Evolutionary conservation across 2,888 invertebrate genomes (phyloP).

Genomic region (Eueremaeus valkanovi): DNA sequence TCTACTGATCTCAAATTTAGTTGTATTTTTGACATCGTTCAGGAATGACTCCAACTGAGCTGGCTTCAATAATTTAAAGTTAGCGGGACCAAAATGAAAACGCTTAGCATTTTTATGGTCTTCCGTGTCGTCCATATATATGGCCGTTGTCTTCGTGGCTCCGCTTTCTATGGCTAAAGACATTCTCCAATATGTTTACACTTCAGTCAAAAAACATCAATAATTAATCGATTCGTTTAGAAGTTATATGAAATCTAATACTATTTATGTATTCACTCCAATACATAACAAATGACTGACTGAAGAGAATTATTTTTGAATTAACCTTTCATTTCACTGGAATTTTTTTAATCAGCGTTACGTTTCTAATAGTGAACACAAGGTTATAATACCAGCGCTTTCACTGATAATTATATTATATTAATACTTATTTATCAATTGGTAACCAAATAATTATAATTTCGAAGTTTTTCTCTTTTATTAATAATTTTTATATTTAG

Average conservation of each 20-base stretch:
- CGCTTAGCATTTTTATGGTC: constrained; percentile 12
- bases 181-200: not conserved
- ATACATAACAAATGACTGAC: not conserved
- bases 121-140: constrained; percentile 5
- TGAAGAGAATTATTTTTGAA: not conserved
- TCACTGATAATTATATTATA: not conserved
- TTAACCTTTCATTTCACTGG: not conserved
- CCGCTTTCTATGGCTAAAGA: constrained; percentile 39
- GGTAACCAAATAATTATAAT: not conserved
- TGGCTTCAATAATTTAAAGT: constrained; percentile 36
- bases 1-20: not conserved
- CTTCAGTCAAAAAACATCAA: not conserved
- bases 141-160: constrained; percentile 36
- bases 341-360: constrained; percentile 16
- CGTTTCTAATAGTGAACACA: constrained; percentile 12
- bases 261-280: not conserved
- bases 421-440: not conserved
- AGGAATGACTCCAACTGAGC: constrained; percentile 35
- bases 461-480: not conserved
- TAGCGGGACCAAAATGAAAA: constrained; percentile 38
- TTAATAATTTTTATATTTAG: too few species aligned
- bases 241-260: too few species aligned
- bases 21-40: constrained; percentile 13
- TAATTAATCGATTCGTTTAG: not conserved
- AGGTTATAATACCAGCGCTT: not conserved